Evolutionary conservation across 2,113 vertebrate genomes (phyloP).

Genomic region (Crotalus viridis): DNA sequence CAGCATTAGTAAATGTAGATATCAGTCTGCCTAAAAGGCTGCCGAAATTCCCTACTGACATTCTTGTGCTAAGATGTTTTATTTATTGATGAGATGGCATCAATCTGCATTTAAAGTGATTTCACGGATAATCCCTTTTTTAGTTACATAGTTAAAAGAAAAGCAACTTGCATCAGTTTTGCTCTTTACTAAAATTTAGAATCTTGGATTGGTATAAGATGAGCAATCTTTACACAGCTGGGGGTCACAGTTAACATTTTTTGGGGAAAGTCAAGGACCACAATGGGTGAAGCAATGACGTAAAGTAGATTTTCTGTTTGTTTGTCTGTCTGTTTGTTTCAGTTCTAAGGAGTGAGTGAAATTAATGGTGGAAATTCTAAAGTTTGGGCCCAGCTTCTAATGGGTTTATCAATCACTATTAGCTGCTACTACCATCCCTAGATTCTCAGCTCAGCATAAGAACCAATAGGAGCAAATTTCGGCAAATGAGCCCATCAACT

Average conservation of each 20-base stretch:
- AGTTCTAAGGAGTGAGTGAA: not conserved
- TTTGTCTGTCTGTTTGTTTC: not conserved
- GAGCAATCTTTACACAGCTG: not conserved
- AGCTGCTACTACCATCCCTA: not conserved
- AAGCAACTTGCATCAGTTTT: not conserved
- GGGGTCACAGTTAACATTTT: not conserved
- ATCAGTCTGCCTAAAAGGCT: not conserved
- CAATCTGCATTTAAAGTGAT: not conserved
- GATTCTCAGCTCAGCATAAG: not conserved
- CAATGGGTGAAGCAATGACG: not conserved
- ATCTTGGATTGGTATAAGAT: not conserved
- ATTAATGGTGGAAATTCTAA: not conserved
- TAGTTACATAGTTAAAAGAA: not conserved
- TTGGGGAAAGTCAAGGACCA: not conserved
- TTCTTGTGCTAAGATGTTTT: not conserved
- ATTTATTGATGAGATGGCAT: not conserved
- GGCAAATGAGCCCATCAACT: not conserved
- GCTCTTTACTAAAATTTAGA: not conserved
- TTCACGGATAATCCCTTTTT: not conserved
- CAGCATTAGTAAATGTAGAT: not conserved
- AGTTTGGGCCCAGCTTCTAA: not conserved
- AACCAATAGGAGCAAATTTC: not conserved
- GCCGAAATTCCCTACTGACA: not conserved
- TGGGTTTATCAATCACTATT: not conserved
- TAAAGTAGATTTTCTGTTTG: not conserved